Evolutionary conservation across 1,140 invertebrate genomes (phyloP).

Genomic region (Macrosteles quadrilineatus): DNA sequence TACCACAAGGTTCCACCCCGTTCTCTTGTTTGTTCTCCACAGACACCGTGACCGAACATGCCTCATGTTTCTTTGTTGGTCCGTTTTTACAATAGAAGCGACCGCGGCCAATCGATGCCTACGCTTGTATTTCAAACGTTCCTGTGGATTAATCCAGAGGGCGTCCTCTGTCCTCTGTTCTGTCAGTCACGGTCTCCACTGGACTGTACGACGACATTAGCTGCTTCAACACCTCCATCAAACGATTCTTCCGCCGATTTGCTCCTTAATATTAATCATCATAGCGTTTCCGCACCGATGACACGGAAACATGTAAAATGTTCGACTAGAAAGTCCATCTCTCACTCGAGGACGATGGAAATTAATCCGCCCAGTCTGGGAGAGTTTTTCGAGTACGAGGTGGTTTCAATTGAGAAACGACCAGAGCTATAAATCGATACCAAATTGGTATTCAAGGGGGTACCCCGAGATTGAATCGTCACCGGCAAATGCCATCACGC

Average conservation of each 20-base stretch:
- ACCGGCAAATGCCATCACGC: conserved; percentile 14
- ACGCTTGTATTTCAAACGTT: conserved; percentile 29
- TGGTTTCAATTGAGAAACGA: conserved; percentile 21
- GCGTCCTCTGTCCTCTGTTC: background rate
- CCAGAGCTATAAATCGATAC: conserved; percentile 12
- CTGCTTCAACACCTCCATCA: too few species aligned
- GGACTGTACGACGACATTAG: background rate
- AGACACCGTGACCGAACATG: conserved; percentile 19
- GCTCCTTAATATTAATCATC: too few species aligned
- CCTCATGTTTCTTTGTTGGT: conserved; percentile 24
- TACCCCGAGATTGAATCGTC: conserved; percentile 13
- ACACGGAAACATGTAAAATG: too few species aligned
- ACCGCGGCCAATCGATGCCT: conserved; percentile 28
- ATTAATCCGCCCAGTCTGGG: too few species aligned
- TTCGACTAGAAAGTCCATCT: too few species aligned
- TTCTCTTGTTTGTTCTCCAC: conserved; percentile 14
- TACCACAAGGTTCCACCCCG: background rate
- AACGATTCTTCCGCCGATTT: too few species aligned
- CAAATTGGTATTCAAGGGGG: conserved; percentile 16
- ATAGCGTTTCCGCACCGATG: too few species aligned
- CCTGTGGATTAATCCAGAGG: conserved; percentile 9
- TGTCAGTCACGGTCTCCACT: conserved; percentile 20
- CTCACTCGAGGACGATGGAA: too few species aligned
- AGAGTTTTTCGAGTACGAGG: too few species aligned
- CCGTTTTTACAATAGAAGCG: conserved; percentile 17